Percentiles rank a stretch among this genome's conserved stretches.
These are phyloP conservation scores for Bombus cullumanus DNA, from an alignment of 1,140 invertebrate genomes.

Conservation along the genomic window DNA sequence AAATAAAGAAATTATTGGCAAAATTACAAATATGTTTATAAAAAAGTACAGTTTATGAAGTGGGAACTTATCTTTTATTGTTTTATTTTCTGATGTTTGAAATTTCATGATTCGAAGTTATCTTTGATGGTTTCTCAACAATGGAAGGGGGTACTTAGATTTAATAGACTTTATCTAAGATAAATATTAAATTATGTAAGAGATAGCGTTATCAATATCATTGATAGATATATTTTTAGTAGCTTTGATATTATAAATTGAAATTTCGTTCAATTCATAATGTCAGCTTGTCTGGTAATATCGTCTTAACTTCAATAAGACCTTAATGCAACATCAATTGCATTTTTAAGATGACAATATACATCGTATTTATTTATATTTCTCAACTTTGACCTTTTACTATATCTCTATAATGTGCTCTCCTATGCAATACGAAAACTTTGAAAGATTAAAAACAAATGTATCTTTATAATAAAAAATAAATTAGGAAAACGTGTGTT, in stretches of 20 bases:
- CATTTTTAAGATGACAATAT: not conserved
- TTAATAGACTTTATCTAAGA: not conserved
- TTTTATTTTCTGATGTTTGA: not conserved
- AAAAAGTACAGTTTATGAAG: not conserved
- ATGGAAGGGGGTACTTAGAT: not conserved
- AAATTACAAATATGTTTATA: too few relatives aligned
- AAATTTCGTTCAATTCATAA: not conserved
- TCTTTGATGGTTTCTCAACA: not conserved
- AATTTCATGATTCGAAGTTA: not conserved
- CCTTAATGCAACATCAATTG: not conserved
- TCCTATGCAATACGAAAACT: not conserved
- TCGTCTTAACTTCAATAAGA: not conserved
- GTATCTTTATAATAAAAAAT: not conserved
- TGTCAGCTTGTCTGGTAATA: not conserved
- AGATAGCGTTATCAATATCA: not conserved
- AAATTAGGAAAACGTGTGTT: not conserved
- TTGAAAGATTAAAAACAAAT: not conserved
- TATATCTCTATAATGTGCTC: not conserved
- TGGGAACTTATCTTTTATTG: not conserved
- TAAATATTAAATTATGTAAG: not conserved
- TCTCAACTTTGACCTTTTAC: too few relatives aligned
- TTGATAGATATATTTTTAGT: not conserved
- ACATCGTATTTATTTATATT: not conserved
- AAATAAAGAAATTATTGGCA: conserved; percentile 49
- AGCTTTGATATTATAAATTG: not conserved